These are phyloP conservation scores for Orientallactaga bullata DNA, from an alignment of 2,113 vertebrate species.

Conservation along the genomic window DNA sequence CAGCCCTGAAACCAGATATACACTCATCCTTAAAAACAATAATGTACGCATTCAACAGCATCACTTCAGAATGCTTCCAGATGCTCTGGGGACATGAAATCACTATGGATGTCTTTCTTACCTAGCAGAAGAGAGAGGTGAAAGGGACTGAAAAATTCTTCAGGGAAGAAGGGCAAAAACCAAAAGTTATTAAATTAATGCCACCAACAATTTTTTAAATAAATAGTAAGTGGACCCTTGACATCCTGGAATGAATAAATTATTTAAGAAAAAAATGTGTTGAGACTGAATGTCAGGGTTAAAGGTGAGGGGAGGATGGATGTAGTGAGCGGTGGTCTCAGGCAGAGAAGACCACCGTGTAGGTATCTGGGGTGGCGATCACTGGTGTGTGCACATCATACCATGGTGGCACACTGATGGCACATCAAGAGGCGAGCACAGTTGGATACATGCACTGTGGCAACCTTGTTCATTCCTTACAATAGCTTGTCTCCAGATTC, in stretches of 20 bases:
- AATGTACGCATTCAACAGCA: conserved; percentile 70
- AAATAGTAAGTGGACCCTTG: conserved; percentile 95
- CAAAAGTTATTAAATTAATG: conserved; percentile 92
- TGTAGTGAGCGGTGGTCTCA: conserved; percentile 86
- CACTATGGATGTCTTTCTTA: conserved; percentile 82
- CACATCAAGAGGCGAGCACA: conserved; percentile 88
- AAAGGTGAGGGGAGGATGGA: conserved; percentile 86
- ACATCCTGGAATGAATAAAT: conserved; percentile 98
- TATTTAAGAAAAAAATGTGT: conserved; percentile 94
- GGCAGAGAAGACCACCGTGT: conserved; percentile 86
- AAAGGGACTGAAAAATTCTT: conserved; percentile 78
- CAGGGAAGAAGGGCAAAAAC: conserved; percentile 73
- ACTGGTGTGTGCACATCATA: conserved; percentile 89
- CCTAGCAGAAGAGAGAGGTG: conserved; percentile 84
- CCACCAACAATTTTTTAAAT: conserved; percentile 91
- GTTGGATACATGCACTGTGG: conserved; percentile 88
- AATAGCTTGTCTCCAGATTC: conserved; percentile 93
- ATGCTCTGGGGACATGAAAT: conserved; percentile 83
- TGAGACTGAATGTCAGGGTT: conserved; percentile 94
- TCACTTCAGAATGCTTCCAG: conserved; percentile 84
- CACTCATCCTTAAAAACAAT: conserved; percentile 13
- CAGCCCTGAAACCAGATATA: conserved; percentile 64
- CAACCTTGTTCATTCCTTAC: conserved; percentile 90
- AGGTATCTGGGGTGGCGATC: conserved; percentile 90
- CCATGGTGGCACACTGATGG: conserved; percentile 85